Evolutionary conservation across 2,888 invertebrate species (phyloP).

Genomic region (Druceiella hillmani): DNA sequence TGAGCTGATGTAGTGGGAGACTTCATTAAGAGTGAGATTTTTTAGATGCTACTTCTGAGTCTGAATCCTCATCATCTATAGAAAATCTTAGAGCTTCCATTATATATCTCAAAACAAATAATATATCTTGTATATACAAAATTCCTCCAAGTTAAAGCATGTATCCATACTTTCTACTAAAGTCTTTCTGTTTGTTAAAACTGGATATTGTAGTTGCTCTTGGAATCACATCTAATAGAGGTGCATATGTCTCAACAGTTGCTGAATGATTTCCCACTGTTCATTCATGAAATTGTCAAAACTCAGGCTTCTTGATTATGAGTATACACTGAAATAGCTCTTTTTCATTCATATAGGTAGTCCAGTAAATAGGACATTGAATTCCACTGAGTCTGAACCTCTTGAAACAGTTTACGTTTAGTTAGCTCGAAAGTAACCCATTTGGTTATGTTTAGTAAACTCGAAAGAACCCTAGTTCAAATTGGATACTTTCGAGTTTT

Average conservation of each 20-base stretch:
- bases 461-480: too few relatives aligned
- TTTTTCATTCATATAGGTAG: slow-evolving; percentile 5
- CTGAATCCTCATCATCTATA: slow-evolving; percentile 2
- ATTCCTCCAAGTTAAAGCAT: too few relatives aligned
- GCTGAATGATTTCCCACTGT: slow-evolving; percentile 6
- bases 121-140: slow-evolving; percentile 9
- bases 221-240: slow-evolving; percentile 7
- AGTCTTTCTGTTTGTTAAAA: slow-evolving; percentile 2
- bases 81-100: too few relatives aligned
- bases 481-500: too few relatives aligned
- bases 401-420: slow-evolving; percentile 6
- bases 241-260: slow-evolving; percentile 7
- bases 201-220: slow-evolving; percentile 4
- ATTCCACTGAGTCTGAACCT: slow-evolving; percentile 5
- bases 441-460: too few relatives aligned
- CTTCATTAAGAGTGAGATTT: slow-evolving; percentile 10
- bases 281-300: too few relatives aligned
- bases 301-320: too few relatives aligned
- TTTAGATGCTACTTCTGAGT: slow-evolving; percentile 10
- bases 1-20: slow-evolving; percentile 9
- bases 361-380: slow-evolving; percentile 6
- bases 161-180: slow-evolving; percentile 9
- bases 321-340: too few relatives aligned
- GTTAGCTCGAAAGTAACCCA: too few relatives aligned
- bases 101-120: slow-evolving; percentile 8